Conservation (phyloP, 1,140 invertebrate species). For the Drosophila lacertosa region DNA sequence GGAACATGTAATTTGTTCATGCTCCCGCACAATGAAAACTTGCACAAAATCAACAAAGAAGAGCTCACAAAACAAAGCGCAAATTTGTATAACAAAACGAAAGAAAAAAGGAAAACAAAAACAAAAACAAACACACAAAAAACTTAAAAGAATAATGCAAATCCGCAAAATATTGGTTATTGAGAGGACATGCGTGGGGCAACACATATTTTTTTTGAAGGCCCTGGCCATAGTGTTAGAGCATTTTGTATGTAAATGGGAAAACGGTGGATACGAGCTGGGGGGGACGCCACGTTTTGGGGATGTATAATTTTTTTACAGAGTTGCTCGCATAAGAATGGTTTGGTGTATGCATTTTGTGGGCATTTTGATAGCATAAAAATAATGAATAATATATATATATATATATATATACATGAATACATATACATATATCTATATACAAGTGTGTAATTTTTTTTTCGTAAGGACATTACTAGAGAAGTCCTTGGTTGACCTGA, state of each 20-base stretch:
- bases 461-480: conserved; percentile 16
- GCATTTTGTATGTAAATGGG: conserved; percentile 74
- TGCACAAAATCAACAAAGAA: conserved; percentile 49
- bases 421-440: conserved; percentile 62
- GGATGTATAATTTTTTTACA: conserved; percentile 59
- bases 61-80: conserved; percentile 53
- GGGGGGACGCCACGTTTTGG: conserved; percentile 15
- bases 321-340: conserved; percentile 22
- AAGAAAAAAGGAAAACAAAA: conserved; percentile 22
- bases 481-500: conserved; percentile 10
- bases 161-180: conserved; percentile 53
- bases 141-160: conserved; percentile 21
- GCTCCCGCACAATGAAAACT: conserved; percentile 47
- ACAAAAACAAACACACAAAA: conserved; percentile 17
- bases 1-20: conserved; percentile 71
- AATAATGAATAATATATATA: conserved; percentile 68
- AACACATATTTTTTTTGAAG: conserved; percentile 45
- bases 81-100: conserved; percentile 46
- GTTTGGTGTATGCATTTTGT: conserved; percentile 40
- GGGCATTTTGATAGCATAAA: conserved; percentile 48
- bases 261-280: not conserved
- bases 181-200: conserved; percentile 24
- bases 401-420: conserved; percentile 64
- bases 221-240: conserved; percentile 32
- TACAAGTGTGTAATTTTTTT: conserved; percentile 73